Evolutionary conservation across 2,888 invertebrate species (phyloP).

Genomic region (Lepidochrysops patricia): DNA sequence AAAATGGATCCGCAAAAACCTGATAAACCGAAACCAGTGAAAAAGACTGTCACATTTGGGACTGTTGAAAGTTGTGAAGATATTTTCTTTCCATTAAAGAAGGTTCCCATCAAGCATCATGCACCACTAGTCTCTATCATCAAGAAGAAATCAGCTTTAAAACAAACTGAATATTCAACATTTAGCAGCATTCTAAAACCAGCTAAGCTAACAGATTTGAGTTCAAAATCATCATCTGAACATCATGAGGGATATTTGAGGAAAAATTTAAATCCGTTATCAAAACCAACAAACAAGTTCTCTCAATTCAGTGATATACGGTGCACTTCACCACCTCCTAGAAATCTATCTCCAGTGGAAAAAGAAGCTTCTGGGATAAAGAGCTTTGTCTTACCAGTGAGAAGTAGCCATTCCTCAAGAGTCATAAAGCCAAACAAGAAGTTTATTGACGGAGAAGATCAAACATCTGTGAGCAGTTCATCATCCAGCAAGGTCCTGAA

Average conservation of each 20-base stretch:
- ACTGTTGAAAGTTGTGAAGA: constrained; percentile 78
- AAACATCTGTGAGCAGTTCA: constrained; percentile 37
- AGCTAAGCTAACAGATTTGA: constrained; percentile 76
- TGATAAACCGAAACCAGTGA: constrained; percentile 67
- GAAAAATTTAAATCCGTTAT: constrained; percentile 63
- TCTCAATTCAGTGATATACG: constrained; percentile 61
- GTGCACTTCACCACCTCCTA: constrained; percentile 64
- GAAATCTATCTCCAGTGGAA: constrained; percentile 53
- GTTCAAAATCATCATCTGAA: constrained; percentile 72
- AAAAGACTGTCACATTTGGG: constrained; percentile 79
- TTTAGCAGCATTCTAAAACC: constrained; percentile 77
- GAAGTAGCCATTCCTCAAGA: constrained; percentile 89
- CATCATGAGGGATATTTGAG: constrained; percentile 64
- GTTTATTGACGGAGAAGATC: constrained; percentile 81
- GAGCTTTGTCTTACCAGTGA: constrained; percentile 84
- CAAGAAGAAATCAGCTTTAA: constrained; percentile 75
- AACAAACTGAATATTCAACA: constrained; percentile 71
- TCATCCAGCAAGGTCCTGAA: constrained; percentile 61
- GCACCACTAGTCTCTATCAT: constrained; percentile 77
- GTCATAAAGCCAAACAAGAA: constrained; percentile 92
- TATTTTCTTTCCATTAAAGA: constrained; percentile 71
- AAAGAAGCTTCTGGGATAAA: constrained; percentile 45
- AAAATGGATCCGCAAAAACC: constrained; percentile 64
- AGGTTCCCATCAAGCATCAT: constrained; percentile 73
- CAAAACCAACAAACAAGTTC: constrained; percentile 64